Evolutionary conservation across 2,797 vertebrate species (phyloP), one percentile per base, ranked within the genome.

Genomic region (Sebastes cheni): DNA sequence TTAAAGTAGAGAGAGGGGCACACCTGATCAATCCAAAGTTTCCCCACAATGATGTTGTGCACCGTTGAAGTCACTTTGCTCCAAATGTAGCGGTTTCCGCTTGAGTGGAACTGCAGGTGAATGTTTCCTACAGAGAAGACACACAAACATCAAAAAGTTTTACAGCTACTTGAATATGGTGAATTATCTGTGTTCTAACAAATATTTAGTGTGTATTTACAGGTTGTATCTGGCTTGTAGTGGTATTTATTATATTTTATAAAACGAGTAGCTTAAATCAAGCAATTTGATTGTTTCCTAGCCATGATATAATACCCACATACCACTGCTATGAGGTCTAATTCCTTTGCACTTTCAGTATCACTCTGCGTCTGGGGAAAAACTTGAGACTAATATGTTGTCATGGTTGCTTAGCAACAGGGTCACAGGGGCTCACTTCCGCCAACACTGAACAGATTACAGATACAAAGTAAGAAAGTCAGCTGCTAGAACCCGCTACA

Each of bases 1-100:
- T 61, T 25, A 18, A 68, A 68, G 8, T 7, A n/a, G 50, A 18
- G 1, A 39, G 5, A 61, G 12, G 8, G 70, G 82, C 95, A 52
- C 25, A 98, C 98, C 97, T 99, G 98, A 92, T 99, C 98, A 0
- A 99, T 98, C 98, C 98, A 99, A 54, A 99, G 97, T 84, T 98
- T 99, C 82, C 98, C 98, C 72, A 99, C 98, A 0, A 99, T 99
- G 91, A 99, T 99, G 92, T 99, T 99, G 90, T 99, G 98, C 71
- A 99, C 98, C 0, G 98, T 99, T 5, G 98, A 99, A 13, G 98
- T 99, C 90, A 99, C 97, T 89, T 99, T 99, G 83, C 97, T 97
- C 98, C 98, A 99, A 75, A 98, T 95, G 0, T 99, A 99, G 92
- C 97, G 98, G 85, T 98, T 97, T 56, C 98, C 98, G 0, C 94